Evolutionary conservation across 2,797 vertebrate genomes (phyloP).

Genomic region (Fistularia tabacaria): DNA sequence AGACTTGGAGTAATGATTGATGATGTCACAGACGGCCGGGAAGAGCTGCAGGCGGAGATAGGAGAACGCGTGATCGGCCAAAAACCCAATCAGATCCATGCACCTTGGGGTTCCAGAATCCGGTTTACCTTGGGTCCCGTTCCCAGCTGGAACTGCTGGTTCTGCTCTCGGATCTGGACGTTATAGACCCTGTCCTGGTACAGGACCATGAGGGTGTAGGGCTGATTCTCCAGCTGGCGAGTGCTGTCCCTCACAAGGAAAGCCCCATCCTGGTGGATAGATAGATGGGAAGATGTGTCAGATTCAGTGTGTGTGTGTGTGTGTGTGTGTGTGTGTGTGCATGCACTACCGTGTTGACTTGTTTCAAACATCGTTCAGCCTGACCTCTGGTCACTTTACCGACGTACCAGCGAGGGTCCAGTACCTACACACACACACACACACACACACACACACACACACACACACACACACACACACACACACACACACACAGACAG

Average conservation of each 20-base stretch:
- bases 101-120: neutral
- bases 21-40: conserved; percentile 81
- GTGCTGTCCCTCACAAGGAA: conserved; percentile 94
- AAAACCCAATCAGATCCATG: neutral
- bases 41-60: conserved; percentile 75
- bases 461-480: conserved; percentile 1
- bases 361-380: conserved; percentile 84
- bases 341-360: conserved; percentile 78
- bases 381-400: conserved; percentile 80
- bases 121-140: conserved; percentile 82
- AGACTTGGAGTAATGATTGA: conserved; percentile 81
- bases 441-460: conserved; percentile 8
- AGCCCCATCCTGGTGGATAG: conserved; percentile 80
- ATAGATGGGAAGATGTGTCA: too few relatives aligned
- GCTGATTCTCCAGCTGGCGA: conserved; percentile 77
- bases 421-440: conserved; percentile 47
- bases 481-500: neutral
- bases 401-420: conserved; percentile 82
- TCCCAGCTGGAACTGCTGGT: conserved; percentile 80
- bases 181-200: conserved; percentile 93
- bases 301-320: neutral
- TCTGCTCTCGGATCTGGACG: conserved; percentile 84
- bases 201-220: conserved; percentile 92
- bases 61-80: conserved; percentile 1
- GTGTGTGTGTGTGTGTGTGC: neutral